A percentile compares a stretch with the other conserved stretches of the same genome.
Conservation (phyloP, 2,113 vertebrate genomes). For the Tapirus terrestris region DNA sequence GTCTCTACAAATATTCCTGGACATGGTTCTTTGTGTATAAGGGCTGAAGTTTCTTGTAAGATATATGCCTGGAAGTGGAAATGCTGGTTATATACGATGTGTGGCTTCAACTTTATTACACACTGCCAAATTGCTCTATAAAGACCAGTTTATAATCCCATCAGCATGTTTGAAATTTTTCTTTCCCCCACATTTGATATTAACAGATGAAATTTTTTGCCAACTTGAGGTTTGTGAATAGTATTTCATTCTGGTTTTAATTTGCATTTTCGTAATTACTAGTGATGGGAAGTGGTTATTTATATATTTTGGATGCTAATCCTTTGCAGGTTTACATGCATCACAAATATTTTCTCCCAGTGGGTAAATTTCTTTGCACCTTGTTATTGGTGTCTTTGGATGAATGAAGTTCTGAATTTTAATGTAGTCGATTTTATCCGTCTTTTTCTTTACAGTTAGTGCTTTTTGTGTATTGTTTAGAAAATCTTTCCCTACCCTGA, state of each 20-base stretch:
- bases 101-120: slow-evolving; percentile 6
- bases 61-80: background rate
- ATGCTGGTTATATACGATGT: background rate
- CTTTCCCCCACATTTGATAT: slow-evolving; percentile 33
- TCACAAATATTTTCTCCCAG: background rate
- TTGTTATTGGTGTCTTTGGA: slow-evolving; percentile 3
- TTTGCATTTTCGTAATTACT: slow-evolving; percentile 58
- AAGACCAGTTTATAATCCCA: slow-evolving; percentile 41
- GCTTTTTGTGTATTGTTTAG: background rate
- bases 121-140: background rate
- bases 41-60: background rate
- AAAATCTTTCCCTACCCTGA: background rate
- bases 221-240: slow-evolving; percentile 30
- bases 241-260: slow-evolving; percentile 40
- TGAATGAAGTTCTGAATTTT: background rate
- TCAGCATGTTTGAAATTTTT: slow-evolving; percentile 10
- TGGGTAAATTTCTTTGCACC: background rate
- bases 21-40: background rate
- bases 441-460: background rate
- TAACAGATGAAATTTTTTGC: slow-evolving; percentile 11
- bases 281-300: slow-evolving; percentile 7
- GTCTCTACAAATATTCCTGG: background rate
- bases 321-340: background rate
- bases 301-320: slow-evolving; percentile 7
- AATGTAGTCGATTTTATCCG: background rate